Base-by-base conservation (phyloP, 2,797 vertebrate genomes). In the Heteromormyrus szaboi region DNA sequence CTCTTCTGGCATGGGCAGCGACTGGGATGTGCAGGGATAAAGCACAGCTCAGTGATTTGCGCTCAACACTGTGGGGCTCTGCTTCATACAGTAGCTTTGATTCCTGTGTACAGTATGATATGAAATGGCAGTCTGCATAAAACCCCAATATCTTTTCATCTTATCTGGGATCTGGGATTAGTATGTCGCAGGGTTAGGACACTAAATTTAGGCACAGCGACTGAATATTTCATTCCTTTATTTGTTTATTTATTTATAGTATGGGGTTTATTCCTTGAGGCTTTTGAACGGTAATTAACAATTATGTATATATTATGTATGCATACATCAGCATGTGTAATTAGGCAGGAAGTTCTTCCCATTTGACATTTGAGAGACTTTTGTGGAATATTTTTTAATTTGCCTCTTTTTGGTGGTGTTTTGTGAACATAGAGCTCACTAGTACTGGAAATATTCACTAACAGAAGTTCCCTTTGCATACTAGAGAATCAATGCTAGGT, bases 101-200 rank as follows among this genome's bases (percentile, higher is more conserved):
- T 65, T 62, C 54, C n/a, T 65, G 33, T 65, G 19, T 65, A 87
- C 86, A 17, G 56, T 33, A 44, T 87, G 54, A 87, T 62, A 62
- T 37, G 56, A n/a, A 62, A 62, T 14, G 56, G n/a, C 86, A 65
- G 37, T 65, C 37, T 59, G 53, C 25, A 53, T 56, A 86, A 37
- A 86, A 86, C 53, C 19, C 85, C 50, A 86, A 86, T 56, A 86
- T 86, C 85, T 59, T 86, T 86, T 86, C 85, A 86, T 86, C 84
- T 86, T 25, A 19, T 25, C 25, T 25, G 25, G 25, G 84, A 56
- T 86, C 53, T 59, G 53, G 85, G 29, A 86, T 86, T 86, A 86
- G 53, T 29, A 59, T 11, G 50, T 50, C 11, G 53, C 85, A 56
- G 56, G 53, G 85, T 86, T 86, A 86, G 29, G 14, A 41, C 14